A percentile compares a stretch with the other conserved stretches of the same genome.
Conservation (phyloP, 1,140 invertebrate species). For the Procambarus virginalis region DNA sequence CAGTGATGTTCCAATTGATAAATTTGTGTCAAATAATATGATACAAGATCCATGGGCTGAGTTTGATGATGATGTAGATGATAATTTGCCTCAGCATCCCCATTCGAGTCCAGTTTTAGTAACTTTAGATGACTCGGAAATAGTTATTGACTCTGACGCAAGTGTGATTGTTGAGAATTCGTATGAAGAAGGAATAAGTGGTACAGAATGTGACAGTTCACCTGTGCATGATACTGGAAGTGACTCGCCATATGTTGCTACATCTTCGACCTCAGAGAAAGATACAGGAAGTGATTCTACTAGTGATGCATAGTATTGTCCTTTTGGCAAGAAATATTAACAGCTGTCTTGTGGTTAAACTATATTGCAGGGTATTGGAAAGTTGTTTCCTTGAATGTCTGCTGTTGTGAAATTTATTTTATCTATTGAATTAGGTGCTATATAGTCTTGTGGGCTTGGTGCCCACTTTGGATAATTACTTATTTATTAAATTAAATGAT, state of each 20-base stretch:
- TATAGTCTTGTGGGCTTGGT: neutral
- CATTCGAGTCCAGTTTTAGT: neutral
- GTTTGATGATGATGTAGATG: slow-evolving; percentile 19
- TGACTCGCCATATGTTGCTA: slow-evolving; percentile 43
- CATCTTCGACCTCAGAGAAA: slow-evolving; percentile 50
- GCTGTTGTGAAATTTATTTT: neutral
- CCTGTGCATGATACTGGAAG: slow-evolving; percentile 50
- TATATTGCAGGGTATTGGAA: neutral
- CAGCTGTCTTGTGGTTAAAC: neutral
- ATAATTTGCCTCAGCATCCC: neutral
- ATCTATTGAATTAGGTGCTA: neutral
- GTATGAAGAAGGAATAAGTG: slow-evolving; percentile 47
- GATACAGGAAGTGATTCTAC: slow-evolving; percentile 50
- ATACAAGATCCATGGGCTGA: slow-evolving; percentile 44
- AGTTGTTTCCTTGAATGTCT: slow-evolving; percentile 11
- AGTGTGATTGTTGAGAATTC: slow-evolving; percentile 52
- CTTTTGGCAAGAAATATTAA: neutral
- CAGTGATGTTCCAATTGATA: slow-evolving; percentile 45
- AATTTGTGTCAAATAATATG: slow-evolving; percentile 48
- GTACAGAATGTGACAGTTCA: slow-evolving; percentile 38
- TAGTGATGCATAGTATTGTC: slow-evolving; percentile 38
- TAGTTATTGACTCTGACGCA: slow-evolving; percentile 45
- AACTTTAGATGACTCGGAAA: slow-evolving; percentile 15
- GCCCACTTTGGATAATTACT: no score
- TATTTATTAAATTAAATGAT: no score